Evolutionary conservation across 2,113 vertebrate species (phyloP), one percentile per base, ranked within the genome.

Genomic region (Sterrhoptilus dennistouni): DNA sequence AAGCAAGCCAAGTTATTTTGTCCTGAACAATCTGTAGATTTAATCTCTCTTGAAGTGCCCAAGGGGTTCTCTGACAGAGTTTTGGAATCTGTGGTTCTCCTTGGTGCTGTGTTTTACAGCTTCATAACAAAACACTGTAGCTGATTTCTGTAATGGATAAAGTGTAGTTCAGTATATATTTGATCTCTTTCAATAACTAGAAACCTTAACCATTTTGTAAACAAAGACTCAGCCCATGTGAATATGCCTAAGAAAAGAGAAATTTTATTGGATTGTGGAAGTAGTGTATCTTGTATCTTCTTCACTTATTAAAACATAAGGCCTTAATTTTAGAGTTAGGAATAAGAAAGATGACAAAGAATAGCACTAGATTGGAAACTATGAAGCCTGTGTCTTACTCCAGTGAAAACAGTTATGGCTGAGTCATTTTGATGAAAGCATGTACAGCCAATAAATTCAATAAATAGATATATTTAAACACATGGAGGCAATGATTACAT

Each of bases 1-100:
- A 86, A 83, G 79, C 68, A 78, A 81, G 71, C 84, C 92, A 96
- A 96, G 79, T 94, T 96, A 86, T 94, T 96, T 96, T 90, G 83
- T 92, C 82, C 90, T 95, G 88, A 94, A 89, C 92, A 90, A 96
- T 96, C 95, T 96, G 91, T 92, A 94, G 92, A 93, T 96, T 93
- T 95, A 96, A 96, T 96, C 88, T 75, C 83, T 83, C 63, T 90
- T 97, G 87, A 94, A 96, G 76, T 93, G 82, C 93, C 95, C 85
- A 94, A 80, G 85, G 95, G 92, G 57, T 94, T 93, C 83, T 96
- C 90, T 97, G 95, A 90, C 93, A 96, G 90, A 68, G 63, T 93
- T 94, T 95, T 97, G 90, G 95, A 96, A 96, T 96, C 63, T 78
- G 50, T 90, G 52, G n/a, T 70, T 81, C 95, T 92, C 47, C 64